These are phyloP conservation scores for Catocala fraxini DNA, from an alignment of 2,888 invertebrate species.

Conservation along the genomic window DNA sequence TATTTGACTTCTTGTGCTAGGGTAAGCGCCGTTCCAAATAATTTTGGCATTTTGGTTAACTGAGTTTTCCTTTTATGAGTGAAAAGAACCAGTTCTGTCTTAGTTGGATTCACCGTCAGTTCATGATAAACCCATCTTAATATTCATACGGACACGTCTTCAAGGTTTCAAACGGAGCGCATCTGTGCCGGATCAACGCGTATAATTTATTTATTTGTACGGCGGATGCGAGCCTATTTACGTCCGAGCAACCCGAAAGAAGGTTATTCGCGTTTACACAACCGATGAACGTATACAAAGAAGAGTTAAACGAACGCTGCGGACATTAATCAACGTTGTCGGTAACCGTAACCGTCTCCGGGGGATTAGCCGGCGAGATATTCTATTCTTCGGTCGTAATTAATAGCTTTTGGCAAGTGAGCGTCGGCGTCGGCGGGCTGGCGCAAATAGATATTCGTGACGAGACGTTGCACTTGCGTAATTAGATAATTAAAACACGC, in stretches of 20 bases:
- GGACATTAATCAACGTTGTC: constrained; percentile 85
- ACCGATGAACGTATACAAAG: constrained; percentile 73
- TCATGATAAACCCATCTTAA: too few species aligned
- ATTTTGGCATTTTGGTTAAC: too few species aligned
- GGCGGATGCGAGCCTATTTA: constrained; percentile 75
- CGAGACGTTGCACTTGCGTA: constrained; percentile 74
- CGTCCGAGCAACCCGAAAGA: constrained; percentile 76
- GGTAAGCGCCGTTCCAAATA: too few species aligned
- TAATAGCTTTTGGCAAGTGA: constrained; percentile 87
- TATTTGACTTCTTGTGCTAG: too few species aligned
- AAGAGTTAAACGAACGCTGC: constrained; percentile 80
- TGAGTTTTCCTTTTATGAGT: too few species aligned
- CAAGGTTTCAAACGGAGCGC: constrained; percentile 65
- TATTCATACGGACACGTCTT: constrained; percentile 58
- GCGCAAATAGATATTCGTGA: constrained; percentile 76
- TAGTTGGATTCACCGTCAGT: too few species aligned
- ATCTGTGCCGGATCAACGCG: constrained; percentile 71
- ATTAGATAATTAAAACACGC: constrained; percentile 77
- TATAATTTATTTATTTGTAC: constrained; percentile 76
- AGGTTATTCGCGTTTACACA: constrained; percentile 80
- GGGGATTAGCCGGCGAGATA: constrained; percentile 84
- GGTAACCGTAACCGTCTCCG: constrained; percentile 84
- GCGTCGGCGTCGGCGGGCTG: constrained; percentile 71
- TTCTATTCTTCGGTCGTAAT: constrained; percentile 84
- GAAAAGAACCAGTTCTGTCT: too few species aligned